Conservation (phyloP, 1,140 invertebrate genomes). For the Ericerus pela region DNA sequence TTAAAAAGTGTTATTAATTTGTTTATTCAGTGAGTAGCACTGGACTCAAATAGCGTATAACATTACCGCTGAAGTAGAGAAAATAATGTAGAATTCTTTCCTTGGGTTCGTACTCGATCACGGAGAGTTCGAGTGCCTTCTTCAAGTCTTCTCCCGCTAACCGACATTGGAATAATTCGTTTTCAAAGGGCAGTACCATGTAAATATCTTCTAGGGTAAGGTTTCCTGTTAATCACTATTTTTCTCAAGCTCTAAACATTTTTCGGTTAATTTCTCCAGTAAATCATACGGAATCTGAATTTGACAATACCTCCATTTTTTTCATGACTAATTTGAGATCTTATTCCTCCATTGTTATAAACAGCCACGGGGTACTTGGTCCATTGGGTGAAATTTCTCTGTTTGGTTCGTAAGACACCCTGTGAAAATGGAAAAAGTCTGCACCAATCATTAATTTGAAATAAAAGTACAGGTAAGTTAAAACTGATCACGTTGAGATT, state of each 20-base stretch:
- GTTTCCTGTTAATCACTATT: conserved; percentile 30
- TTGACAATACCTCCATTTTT: no score
- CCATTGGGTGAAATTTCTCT: not conserved
- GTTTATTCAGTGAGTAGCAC: not conserved
- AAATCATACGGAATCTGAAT: no score
- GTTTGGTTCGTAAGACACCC: no score
- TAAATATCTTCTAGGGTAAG: conserved; percentile 40
- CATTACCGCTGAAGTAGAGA: not conserved
- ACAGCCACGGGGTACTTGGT: not conserved
- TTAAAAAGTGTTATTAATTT: not conserved
- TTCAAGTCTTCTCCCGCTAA: conserved; percentile 31
- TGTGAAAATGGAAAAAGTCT: no score
- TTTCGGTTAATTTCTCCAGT: no score
- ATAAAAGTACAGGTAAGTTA: no score
- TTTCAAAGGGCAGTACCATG: conserved; percentile 41
- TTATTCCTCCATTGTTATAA: no score
- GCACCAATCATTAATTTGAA: no score
- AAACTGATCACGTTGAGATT: no score
- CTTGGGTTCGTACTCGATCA: conserved; percentile 14
- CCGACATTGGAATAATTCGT: conserved; percentile 33
- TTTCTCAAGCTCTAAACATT: no score
- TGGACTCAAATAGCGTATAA: no score
- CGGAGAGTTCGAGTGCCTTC: conserved; percentile 18
- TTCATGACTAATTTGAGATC: no score
- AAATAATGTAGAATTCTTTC: not conserved